These are phyloP conservation scores for Sminthopsis crassicaudata DNA, from an alignment of 2,113 vertebrate species.

Conservation along the genomic window DNA sequence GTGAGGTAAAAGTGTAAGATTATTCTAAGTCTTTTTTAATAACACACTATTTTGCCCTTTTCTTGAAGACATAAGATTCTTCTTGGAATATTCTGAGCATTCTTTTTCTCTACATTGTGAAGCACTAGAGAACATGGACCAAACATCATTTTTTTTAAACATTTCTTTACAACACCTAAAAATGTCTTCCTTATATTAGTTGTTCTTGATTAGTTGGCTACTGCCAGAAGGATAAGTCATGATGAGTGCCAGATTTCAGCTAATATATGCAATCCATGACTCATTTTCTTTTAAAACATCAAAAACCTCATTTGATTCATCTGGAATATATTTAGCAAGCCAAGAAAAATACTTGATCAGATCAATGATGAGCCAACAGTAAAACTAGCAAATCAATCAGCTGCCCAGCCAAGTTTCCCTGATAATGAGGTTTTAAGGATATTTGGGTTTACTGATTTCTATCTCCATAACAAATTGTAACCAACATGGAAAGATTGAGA, in stretches of 20 bases:
- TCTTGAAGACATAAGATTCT: rapidly evolving
- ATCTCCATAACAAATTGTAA: conserved; percentile 50
- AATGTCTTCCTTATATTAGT: not conserved
- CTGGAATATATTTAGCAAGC: conserved; percentile 36
- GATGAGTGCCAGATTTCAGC: not conserved
- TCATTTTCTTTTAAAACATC: conserved; percentile 46
- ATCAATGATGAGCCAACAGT: conserved; percentile 30
- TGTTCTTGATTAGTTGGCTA: not conserved
- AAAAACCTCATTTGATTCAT: not conserved
- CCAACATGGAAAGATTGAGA: conserved; percentile 19
- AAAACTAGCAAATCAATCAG: conserved; percentile 62
- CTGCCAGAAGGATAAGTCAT: rapidly evolving
- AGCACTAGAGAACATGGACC: rapidly evolving
- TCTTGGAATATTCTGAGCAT: not conserved
- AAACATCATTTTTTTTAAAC: rapidly evolving
- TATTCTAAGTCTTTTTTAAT: not conserved
- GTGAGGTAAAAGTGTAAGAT: not conserved
- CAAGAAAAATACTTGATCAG: conserved; percentile 43
- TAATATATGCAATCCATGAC: not conserved
- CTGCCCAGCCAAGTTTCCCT: not conserved
- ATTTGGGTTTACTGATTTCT: conserved; percentile 58
- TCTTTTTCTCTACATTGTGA: not conserved
- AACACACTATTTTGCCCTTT: rapidly evolving
- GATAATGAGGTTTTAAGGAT: conserved; percentile 28
- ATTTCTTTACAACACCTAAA: rapidly evolving